Conservation (phyloP, 2,113 vertebrate genomes). For the Ibidorhyncha struthersii region DNA sequence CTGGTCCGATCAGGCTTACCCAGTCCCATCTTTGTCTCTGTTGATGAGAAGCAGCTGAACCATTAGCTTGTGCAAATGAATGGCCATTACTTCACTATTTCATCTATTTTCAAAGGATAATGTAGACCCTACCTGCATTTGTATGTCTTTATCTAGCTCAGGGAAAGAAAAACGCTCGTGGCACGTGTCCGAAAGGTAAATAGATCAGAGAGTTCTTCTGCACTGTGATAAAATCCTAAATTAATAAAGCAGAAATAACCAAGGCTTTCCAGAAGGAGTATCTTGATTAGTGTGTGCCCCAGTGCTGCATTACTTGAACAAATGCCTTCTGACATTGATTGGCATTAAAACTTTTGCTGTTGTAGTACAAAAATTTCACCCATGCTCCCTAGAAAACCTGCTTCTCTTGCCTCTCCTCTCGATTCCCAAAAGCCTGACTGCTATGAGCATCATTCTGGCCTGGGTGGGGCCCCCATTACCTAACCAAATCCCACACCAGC, state of each 20-base stretch:
- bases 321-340: not conserved
- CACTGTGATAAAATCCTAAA: not conserved
- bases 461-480: accelerated
- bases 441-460: not conserved
- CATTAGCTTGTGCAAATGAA: not conserved
- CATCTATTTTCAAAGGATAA: not conserved
- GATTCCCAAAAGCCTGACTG: not conserved
- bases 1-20: not conserved
- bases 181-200: not conserved
- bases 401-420: not conserved
- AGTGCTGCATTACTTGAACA: not conserved
- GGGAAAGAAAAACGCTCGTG: not conserved
- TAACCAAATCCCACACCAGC: not conserved
- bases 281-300: not conserved
- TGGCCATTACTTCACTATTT: not conserved
- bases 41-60: not conserved
- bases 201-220: not conserved
- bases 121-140: not conserved
- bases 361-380: not conserved
- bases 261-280: not conserved
- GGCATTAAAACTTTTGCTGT: not conserved
- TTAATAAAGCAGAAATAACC: not conserved
- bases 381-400: not conserved
- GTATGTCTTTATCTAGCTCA: not conserved
- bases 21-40: not conserved